A percentile compares a stretch with the other conserved stretches of the same genome.
Evolutionary conservation across 1,140 invertebrate genomes (phyloP).

Genomic region (Cardiocondyla obscurior): DNA sequence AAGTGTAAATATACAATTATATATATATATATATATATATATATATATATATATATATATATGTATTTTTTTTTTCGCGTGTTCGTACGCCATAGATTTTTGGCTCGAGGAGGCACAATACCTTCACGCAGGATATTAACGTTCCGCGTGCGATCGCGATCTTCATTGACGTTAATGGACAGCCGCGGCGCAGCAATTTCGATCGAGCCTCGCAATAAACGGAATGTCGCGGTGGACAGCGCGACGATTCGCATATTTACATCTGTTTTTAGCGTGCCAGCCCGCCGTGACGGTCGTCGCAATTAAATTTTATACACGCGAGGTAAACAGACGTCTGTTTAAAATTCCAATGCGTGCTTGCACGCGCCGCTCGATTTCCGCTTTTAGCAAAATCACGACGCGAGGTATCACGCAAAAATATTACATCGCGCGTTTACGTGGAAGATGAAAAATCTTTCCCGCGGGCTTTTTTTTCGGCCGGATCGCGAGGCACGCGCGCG

Average conservation of each 20-base stretch:
- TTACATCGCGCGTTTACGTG: background rate
- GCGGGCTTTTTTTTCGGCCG: background rate
- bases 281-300: conserved; percentile 44
- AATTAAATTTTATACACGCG: conserved; percentile 54
- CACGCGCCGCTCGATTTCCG: conserved; percentile 25
- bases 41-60: too few relatives aligned
- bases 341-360: conserved; percentile 33
- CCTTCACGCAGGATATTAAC: background rate
- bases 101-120: background rate
- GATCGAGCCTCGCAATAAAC: background rate
- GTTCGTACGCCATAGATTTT: too few relatives aligned
- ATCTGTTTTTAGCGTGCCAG: conserved; percentile 39
- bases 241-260: conserved; percentile 7
- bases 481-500: too few relatives aligned
- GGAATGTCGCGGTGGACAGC: background rate
- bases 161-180: conserved; percentile 33
- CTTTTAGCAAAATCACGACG: background rate
- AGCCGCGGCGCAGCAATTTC: conserved; percentile 15
- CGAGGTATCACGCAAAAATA: background rate
- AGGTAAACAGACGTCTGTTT: conserved; percentile 30
- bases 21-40: too few relatives aligned
- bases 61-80: too few relatives aligned
- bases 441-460: background rate
- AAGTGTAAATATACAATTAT: too few relatives aligned
- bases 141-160: background rate